phyloP scores from a whole-genome alignment of 2,797 vertebrate species.

The Macropus fuliginosus region DNA sequence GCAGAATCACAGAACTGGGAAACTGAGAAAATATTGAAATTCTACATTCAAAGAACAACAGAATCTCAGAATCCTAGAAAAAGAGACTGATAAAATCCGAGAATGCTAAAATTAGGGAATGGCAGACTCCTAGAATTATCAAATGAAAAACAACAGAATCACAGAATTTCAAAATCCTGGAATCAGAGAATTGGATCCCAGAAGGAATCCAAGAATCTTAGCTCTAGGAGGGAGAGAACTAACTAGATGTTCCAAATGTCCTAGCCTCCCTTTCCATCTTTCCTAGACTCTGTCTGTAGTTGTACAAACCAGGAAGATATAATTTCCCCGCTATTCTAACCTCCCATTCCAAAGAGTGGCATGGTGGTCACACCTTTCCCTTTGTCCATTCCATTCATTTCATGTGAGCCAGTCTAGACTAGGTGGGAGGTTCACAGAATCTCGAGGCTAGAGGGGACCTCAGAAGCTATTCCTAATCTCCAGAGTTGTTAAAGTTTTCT shows the following conservation, averaged over 20 bases:
- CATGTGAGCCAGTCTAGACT: too few relatives aligned
- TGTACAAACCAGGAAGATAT: conserved; percentile 42
- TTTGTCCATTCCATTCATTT: background rate
- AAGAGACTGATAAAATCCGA: background rate
- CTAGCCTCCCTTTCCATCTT: background rate
- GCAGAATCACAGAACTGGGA: background rate
- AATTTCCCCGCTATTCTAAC: conserved; percentile 66
- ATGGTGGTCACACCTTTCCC: background rate
- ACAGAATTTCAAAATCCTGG: too few relatives aligned
- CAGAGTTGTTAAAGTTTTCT: background rate
- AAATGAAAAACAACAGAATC: background rate
- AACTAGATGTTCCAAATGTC: background rate
- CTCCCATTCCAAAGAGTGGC: background rate
- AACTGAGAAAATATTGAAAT: background rate
- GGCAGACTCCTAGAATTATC: background rate
- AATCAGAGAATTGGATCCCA: too few relatives aligned
- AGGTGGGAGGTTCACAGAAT: background rate
- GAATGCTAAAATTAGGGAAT: background rate
- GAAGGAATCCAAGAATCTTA: background rate
- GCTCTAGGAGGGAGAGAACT: background rate
- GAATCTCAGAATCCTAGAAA: background rate
- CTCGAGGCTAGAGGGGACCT: background rate
- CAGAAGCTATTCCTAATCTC: background rate
- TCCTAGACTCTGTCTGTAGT: conserved; percentile 49
- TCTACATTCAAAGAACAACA: background rate